Base-by-base conservation (phyloP, 2,888 invertebrate genomes). In the Suillia variegata region DNA sequence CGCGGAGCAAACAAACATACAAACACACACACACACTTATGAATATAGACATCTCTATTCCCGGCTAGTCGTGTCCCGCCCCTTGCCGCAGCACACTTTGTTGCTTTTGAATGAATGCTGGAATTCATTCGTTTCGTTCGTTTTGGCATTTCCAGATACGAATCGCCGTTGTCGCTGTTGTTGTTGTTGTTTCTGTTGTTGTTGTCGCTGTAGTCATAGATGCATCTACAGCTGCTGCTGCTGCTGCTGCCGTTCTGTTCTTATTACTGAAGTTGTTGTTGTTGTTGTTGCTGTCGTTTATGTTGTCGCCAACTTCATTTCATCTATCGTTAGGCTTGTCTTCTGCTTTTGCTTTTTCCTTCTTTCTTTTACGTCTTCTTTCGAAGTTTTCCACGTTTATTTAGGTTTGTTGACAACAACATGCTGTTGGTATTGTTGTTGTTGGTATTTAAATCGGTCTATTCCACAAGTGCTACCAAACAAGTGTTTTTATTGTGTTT, bases 21-120 rank as follows among this genome's bases (percentile, higher is more conserved):
- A n/a, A n/a, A n/a, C n/a, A n/a, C n/a, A n/a, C n/a, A n/a, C n/a
- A n/a, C n/a, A n/a, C n/a, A n/a, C n/a, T n/a, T n/a, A n/a, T n/a
- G n/a, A n/a, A n/a, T n/a, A n/a, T n/a, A n/a, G n/a, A n/a, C n/a
- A n/a, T n/a, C n/a, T n/a, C 31, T 6, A 31, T 8, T 38, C 4
- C 38, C 38, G 4, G 6, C 38, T n/a, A 38, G 12, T 13, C n/a
- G 12, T 13, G 12, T 45, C 18, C 45, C 17, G 17, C 20, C 45
- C 45, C 5, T 13, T 18, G 45, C 20, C 45, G 12, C 38, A 20
- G 2, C 45, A 3, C 5, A 3, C 45, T 45, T 45, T 13, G 45
- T 5, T 8, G 17, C 33, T 52, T 18, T 52, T 31, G 17, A 52
- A 33, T 52, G 52, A 52, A 52, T 52, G 34, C 52, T 52, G 33